Evolutionary conservation across 2,888 invertebrate genomes (phyloP), one percentile per base, ranked within the genome.

Genomic region (Pomacea canaliculata): DNA sequence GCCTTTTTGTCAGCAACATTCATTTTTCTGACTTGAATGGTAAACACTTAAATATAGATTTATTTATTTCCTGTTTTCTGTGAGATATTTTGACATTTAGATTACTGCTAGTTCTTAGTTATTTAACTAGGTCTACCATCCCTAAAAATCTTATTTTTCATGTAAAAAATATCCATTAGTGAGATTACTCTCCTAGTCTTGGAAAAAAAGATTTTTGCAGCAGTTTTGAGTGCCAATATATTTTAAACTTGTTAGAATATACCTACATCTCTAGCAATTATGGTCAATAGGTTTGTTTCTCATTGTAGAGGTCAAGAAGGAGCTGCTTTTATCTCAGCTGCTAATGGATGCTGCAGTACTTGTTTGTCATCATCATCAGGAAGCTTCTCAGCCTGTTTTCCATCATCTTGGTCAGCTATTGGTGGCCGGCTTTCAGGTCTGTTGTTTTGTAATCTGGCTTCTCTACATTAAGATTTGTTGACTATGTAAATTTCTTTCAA

Each of bases 381-480:
- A 48, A 16, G 4, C 49, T 19, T 27, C 60, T 37, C 60, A 23
- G 18, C 51, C 7, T 23, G 68, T 2, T 19, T 68, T 27, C 37
- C 69, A 23, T 63, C 68, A 74, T 49, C 23, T 69, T n/a, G 51
- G 48, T 18, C 74, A 74, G 27, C 27, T 69, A 4, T 7, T 69
- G 60, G 74, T 74, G 18, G 69, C 74, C 19, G 69, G 68, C 48
- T 46, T 74, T 19, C 74, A 74, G 74, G 74, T 69, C 27, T 10
- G 12, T 19, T 56, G 51, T 56, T 56, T 56, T 63, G 27, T 8
- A 63, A 2, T 19, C 63, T 12, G 16, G 2, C 10, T 7, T 10
- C 63, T 19, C 63, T 19, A 12, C 63, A 63, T 12, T 12, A 8
- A 10, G 27, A 63, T 7, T 19, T 12, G 27, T 10, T 27, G 51